Evolutionary conservation across 2,797 vertebrate genomes (phyloP), one percentile per base, ranked within the genome.

Genomic region (Enteromius thamalakanensis): DNA sequence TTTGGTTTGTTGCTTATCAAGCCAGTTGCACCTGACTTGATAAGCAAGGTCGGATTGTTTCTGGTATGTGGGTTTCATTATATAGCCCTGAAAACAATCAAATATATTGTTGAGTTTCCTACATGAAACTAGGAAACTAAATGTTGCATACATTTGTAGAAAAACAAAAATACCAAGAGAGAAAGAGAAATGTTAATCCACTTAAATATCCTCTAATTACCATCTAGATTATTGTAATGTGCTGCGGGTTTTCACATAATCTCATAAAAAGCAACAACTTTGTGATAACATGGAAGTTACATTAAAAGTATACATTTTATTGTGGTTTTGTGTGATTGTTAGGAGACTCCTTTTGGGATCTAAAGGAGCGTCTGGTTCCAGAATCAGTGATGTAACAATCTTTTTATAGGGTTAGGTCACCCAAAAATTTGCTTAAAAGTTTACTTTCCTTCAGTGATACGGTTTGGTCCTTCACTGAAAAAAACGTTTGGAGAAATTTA

Each of bases 161-260:
- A 55, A 29, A 53, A 21, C 2, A 7, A 15, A 37, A 12, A 23
- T 2, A 37, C 6, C 47, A n/a, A 75, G 40, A 40, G 6, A 40
- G 2, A 40, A 1, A 40, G 40, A 23, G 19, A 29, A 32, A 26
- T 65, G 40, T 47, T 64, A 47, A 49, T 78, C 40, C 23, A 14
- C 17, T 64, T 34, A 65, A 74, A n/a, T 15, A 42, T 21, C 40
- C 34, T 47, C 23, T 47, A 23, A 45, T 60, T 60, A 37, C 55
- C 53, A 65, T 64, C 40, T 64, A 47, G 40, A 78, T 64, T 21
- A 65, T 19, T 47, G 76, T 65, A 40, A 76, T 76, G 23, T 6
- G 15, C 40, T 3, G 19, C 8, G 19, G 32, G 47, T 32, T 64
- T 60, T 23, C 58, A 64, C 17, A 21, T 12, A 65, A 45, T 64